Evolutionary conservation across 2,888 invertebrate genomes (phyloP), one percentile per base, ranked within the genome.

Genomic region (Apamea epomidion): DNA sequence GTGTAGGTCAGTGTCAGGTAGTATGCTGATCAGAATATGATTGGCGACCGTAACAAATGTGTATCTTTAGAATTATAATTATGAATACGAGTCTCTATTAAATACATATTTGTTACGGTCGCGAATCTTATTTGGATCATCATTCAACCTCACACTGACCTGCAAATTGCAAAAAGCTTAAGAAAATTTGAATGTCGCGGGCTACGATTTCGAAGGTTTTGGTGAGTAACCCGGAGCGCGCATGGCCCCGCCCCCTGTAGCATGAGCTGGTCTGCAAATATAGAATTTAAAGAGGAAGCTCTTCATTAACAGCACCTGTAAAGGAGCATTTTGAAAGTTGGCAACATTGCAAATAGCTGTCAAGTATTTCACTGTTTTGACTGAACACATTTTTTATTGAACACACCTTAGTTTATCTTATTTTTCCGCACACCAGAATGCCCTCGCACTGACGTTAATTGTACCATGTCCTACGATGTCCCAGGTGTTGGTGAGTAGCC

Each of bases 401-500:
- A 62, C 72, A 29, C 62, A 54, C 25, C n/a, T 18, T 54, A 72
- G 62, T 62, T 72, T 42, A n/a, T 7, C 60, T 62, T 42, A 21
- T 62, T 72, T 72, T 72, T 62, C n/a, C n/a, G 42, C 72, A 72
- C 62, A 7, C 7, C 7, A 14, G 21, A n/a, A 60, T 72, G 60
- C 21, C 2, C 7, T 62, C n/a, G n/a, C 72, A 37, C 37, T 42
- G 18, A 62, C 14, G 21, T 78, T 78, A 78, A 82, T 69, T 48
- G 25, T 79, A n/a, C 32, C 25, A n/a, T 74, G 51, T 82, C 48
- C 16, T 77, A 37, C 77, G 64, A 77, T 90, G 83, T 92, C 90
- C 71, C 89, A 95, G 95, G 95, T 95, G 94, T 93, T 92, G 93
- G 93, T 92, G 92, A 94, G 93, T 92, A 92, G 93, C 92, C 91